A percentile compares a stretch with the other conserved stretches of the same genome.
These are phyloP conservation scores for Eupsilia transversa DNA, from an alignment of 2,888 invertebrate species.

Conservation along the genomic window DNA sequence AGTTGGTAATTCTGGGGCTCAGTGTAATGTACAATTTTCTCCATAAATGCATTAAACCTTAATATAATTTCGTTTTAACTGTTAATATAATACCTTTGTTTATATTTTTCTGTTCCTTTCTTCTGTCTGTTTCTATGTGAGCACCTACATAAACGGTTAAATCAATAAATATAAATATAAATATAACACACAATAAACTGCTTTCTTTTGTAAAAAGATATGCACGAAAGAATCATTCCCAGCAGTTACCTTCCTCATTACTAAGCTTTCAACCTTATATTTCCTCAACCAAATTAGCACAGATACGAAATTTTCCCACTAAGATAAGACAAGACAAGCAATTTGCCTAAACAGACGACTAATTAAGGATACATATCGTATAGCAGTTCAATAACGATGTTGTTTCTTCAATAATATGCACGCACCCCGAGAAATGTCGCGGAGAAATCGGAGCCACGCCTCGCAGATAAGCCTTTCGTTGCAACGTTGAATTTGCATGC, in stretches of 20 bases:
- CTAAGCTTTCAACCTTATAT: not conserved
- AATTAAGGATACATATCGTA: slow-evolving; percentile 61
- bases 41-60: not conserved
- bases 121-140: no score
- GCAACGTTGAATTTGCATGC: slow-evolving; percentile 81
- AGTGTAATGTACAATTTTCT: not conserved
- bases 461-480: slow-evolving; percentile 78
- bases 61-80: not conserved
- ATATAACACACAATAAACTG: not conserved
- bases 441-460: slow-evolving; percentile 74
- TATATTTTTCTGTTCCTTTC: no score
- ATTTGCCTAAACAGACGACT: slow-evolving; percentile 57
- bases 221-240: no score
- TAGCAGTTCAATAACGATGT: slow-evolving; percentile 59
- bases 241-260: not conserved
- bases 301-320: not conserved
- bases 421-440: slow-evolving; percentile 76
- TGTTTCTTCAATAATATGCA: slow-evolving; percentile 66
- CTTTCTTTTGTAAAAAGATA: no score
- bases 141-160: no score
- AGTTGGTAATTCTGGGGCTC: not conserved
- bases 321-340: slow-evolving; percentile 53
- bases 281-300: slow-evolving; percentile 25
- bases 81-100: not conserved
- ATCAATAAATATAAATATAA: no score